Evolutionary conservation across 2,797 vertebrate genomes (phyloP), one percentile per base, ranked within the genome.

Genomic region (Scolopax rusticola): DNA sequence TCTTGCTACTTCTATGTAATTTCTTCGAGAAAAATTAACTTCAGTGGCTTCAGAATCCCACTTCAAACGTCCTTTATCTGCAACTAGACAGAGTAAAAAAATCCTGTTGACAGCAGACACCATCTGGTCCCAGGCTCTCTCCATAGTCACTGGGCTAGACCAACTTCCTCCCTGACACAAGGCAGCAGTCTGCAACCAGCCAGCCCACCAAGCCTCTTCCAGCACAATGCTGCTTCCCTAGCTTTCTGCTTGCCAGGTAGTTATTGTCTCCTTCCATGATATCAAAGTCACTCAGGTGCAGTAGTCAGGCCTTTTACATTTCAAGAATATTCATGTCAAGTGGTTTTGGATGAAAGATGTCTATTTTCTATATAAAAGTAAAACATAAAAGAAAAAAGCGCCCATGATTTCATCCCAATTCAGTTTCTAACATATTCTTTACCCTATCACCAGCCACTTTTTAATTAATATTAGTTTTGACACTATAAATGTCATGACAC

Each of bases 61-160:
- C 33, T 81, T 57, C 0, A 0, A 79, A 82, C 18, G 11, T 45
- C 59, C n/a, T 59, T 65, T n/a, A 75, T 12, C 48, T 84, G 24
- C 27, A 76, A 36, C 38, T 1, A 84, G 36, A 47, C 28, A 84
- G 27, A 25, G 28, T 15, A 60, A 90, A 92, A 88, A 7, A 43
- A 78, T 38, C 9, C 41, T 61, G 18, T 16, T 68, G 30, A 67
- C 13, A 30, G 24, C 33, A n/a, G 60, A 74, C 65, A 60, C 5
- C 4, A 9, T 21, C 30, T 30, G 14, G 5, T n/a, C 57, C 56
- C 10, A 19, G n/a, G 8, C 19, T 63, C 16, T n/a, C 4, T 75
- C 28, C 41, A 14, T 1, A 84, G 13, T 24, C 59, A 32, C 50
- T 0, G 0, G 9, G 14, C 24, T 12, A 41, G 36, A 41, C 45